Percentiles rank a stretch among this genome's conserved stretches.
phyloP scores from a whole-genome alignment of 2,888 invertebrate genomes.

The Cosmia pyralina region DNA sequence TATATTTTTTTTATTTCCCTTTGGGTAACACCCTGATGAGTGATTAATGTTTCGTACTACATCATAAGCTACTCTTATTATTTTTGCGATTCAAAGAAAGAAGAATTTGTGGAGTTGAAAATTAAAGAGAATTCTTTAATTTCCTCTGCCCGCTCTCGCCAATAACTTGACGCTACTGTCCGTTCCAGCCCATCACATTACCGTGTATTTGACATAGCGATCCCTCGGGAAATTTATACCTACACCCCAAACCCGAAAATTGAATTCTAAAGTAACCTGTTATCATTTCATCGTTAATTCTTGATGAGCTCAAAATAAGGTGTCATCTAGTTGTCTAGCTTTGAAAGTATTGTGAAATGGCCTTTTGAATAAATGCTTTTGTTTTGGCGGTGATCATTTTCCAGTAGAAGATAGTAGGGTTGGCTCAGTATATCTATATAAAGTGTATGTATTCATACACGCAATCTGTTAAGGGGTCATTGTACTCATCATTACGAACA shows the following conservation, averaged over 20 bases:
- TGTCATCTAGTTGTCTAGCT: conserved; percentile 55
- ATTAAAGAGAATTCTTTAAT: too few relatives aligned
- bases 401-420: background rate
- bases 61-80: background rate
- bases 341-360: conserved; percentile 40
- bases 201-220: conserved; percentile 67
- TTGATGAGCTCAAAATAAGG: conserved; percentile 62
- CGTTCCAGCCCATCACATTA: conserved; percentile 63
- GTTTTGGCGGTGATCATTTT: background rate
- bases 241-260: conserved; percentile 67
- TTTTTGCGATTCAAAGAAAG: background rate
- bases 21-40: background rate
- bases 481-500: too few relatives aligned
- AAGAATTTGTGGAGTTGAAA: too few relatives aligned
- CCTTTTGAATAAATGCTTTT: conserved; percentile 29
- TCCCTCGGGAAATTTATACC: conserved; percentile 66
- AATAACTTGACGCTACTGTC: conserved; percentile 25
- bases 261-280: conserved; percentile 70
- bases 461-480: too few relatives aligned
- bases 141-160: conserved; percentile 1
- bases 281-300: conserved; percentile 65
- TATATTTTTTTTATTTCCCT: too few relatives aligned
- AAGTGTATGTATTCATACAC: too few relatives aligned
- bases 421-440: too few relatives aligned
- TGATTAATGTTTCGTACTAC: background rate